Evolutionary conservation across 2,888 invertebrate genomes (phyloP).

Genomic region (Patella depressa): DNA sequence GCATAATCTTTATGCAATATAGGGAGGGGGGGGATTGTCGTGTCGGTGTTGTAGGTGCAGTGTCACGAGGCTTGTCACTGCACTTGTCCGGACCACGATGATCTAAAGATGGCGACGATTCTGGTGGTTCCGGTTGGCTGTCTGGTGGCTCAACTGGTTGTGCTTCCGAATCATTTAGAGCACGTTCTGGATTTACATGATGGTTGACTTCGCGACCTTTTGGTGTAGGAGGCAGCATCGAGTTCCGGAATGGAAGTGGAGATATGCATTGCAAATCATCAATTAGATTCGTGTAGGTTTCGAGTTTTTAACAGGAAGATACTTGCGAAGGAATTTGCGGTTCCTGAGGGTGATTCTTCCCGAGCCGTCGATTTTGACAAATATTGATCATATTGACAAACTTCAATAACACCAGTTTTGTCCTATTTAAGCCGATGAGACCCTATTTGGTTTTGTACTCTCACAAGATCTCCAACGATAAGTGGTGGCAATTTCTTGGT

Average conservation of each 20-base stretch:
- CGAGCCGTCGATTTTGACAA: conserved; percentile 26
- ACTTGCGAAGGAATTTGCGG: conserved; percentile 33
- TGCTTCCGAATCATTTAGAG: too few relatives aligned
- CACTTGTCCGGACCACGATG: too few relatives aligned
- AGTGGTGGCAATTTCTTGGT: conserved; percentile 41
- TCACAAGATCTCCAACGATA: conserved; percentile 37
- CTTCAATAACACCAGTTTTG: conserved; percentile 44
- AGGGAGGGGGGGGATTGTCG: too few relatives aligned
- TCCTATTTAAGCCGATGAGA: conserved; percentile 47
- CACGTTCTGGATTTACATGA: too few relatives aligned
- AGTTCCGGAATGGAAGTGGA: not conserved
- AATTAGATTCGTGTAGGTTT: not conserved
- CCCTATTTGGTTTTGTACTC: conserved; percentile 45
- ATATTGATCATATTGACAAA: conserved; percentile 34
- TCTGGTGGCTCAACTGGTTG: too few relatives aligned
- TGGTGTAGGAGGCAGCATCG: too few relatives aligned
- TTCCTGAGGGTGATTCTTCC: conserved; percentile 26
- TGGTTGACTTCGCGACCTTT: too few relatives aligned
- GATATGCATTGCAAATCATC: not conserved
- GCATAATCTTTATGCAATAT: too few relatives aligned
- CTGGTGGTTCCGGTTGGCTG: too few relatives aligned
- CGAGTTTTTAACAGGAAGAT: conserved; percentile 14
- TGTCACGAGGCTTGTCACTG: too few relatives aligned
- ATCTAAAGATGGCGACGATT: too few relatives aligned
- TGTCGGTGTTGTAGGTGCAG: too few relatives aligned